Percentiles rank a stretch among this genome's conserved stretches.
These are phyloP conservation scores for Stigmatopora argus DNA, from an alignment of 2,113 vertebrate genomes.

Conservation along the genomic window DNA sequence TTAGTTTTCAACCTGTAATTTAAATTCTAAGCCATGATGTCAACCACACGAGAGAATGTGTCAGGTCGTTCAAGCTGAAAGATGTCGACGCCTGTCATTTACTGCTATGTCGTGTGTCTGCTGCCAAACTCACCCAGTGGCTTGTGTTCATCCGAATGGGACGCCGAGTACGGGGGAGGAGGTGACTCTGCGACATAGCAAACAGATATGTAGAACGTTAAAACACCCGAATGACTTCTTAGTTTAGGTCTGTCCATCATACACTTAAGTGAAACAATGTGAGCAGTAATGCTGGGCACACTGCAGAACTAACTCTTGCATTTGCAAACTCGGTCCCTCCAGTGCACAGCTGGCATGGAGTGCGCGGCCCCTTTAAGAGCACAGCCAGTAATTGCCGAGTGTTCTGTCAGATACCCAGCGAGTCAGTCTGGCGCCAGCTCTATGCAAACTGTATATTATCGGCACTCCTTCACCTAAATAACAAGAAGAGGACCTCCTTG, in stretches of 20 bases:
- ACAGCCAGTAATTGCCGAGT: slow-evolving; percentile 70
- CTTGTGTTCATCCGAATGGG: slow-evolving; percentile 84
- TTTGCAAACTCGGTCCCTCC: slow-evolving; percentile 9
- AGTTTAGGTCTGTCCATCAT: not conserved
- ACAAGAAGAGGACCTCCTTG: slow-evolving; percentile 75
- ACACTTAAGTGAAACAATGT: not conserved
- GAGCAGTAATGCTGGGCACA: not conserved
- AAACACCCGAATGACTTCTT: not conserved
- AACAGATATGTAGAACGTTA: slow-evolving; percentile 6
- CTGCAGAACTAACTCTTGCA: not conserved
- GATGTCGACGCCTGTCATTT: slow-evolving; percentile 27
- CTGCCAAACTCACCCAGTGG: slow-evolving; percentile 83
- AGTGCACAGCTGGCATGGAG: slow-evolving; percentile 38
- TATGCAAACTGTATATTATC: slow-evolving; percentile 87
- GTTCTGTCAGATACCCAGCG: slow-evolving; percentile 78
- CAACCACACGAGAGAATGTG: not conserved
- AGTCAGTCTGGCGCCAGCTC: slow-evolving; percentile 88
- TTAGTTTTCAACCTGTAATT: slow-evolving; percentile 3
- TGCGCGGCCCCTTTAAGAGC: slow-evolving; percentile 81
- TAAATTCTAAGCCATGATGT: not conserved
- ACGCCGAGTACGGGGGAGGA: slow-evolving; percentile 91
- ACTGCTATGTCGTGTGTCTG: slow-evolving; percentile 20
- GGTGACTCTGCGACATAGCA: slow-evolving; percentile 82
- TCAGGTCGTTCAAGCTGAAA: not conserved
- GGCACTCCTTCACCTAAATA: slow-evolving; percentile 83